Evolutionary conservation across 2,113 vertebrate species (phyloP), one percentile per base, ranked within the genome.

Genomic region (Bostrychus sinensis): DNA sequence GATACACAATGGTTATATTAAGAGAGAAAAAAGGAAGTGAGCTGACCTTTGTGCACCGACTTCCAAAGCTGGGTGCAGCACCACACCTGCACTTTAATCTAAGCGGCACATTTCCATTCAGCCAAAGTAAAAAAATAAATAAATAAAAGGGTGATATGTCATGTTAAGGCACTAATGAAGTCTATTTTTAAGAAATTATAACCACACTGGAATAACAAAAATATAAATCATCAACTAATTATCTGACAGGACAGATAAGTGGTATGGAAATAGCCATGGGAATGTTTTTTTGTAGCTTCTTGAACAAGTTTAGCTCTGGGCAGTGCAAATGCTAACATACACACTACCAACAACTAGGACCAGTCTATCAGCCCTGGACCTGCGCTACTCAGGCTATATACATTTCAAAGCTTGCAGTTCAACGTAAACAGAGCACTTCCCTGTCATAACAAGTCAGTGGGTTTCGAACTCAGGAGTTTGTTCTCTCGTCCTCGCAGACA

Each of bases 381-480:
- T 60, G 62, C 25, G 34, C 65, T 22, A 20, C 43, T 11, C 25
- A 13, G 25, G 13, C 14, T 30, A 7, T 84, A 86, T 89, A 81
- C 83, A 88, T 91, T 91, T 92, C 89, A 90, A 89, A 91, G 84
- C 62, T 41, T 59, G 12, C 51, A 72, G 79, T 79, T 70, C 39
- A 89, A 87, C 78, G 74, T 84, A 86, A 92, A 90, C 86, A 90
- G 74, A 80, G 75, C 66, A 71, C 88, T 90, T 91, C 90, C 86
- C 83, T 89, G 88, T 87, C 75, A 85, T 78, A 88, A 86, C 84
- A 89, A 81, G 76, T 60, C 80, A 70, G 75, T 19, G 75, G 82
- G 77, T 75, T 17, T 57, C 56, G 77, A 80, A 78, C 78, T 73
- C 80, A 25, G 66, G 70, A 48, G 80, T 83, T 83, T 87, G 86